phyloP scores from a whole-genome alignment of 1,140 invertebrate species.

The Heliconius nattereri region DNA sequence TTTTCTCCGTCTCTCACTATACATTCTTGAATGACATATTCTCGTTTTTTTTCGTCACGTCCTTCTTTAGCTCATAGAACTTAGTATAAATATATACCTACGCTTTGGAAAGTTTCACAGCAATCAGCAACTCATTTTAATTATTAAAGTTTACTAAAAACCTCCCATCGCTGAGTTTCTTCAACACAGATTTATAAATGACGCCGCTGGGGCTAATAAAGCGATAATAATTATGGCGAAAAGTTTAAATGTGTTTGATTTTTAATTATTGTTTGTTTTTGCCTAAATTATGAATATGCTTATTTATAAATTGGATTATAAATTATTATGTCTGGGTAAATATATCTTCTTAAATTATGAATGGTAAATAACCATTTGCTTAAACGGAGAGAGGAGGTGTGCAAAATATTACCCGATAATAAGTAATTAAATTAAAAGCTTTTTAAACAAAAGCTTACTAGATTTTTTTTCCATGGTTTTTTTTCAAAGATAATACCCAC shows the following conservation, averaged over 20 bases:
- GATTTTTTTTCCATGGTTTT: no score
- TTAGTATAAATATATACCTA: neutral
- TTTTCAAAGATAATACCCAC: no score
- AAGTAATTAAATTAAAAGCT: no score
- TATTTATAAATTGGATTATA: no score
- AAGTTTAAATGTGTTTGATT: conserved; percentile 27
- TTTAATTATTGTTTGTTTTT: neutral
- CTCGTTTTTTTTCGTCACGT: neutral
- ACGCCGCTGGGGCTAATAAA: conserved; percentile 24
- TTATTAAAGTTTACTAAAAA: neutral
- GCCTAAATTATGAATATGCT: no score
- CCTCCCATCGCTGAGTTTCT: neutral
- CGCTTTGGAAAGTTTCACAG: neutral
- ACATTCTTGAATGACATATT: neutral
- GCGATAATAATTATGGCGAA: conserved; percentile 21
- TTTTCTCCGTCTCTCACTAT: no score
- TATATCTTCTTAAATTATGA: no score
- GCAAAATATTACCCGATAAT: no score
- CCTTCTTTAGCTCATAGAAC: neutral
- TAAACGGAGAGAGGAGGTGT: no score
- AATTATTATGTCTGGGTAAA: no score
- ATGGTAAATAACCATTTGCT: no score
- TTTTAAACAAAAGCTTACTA: no score
- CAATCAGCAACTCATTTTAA: neutral
- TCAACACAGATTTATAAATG: conserved; percentile 23